Base-by-base conservation (phyloP, 2,797 vertebrate genomes). In the Micrastur ruficollis region DNA sequence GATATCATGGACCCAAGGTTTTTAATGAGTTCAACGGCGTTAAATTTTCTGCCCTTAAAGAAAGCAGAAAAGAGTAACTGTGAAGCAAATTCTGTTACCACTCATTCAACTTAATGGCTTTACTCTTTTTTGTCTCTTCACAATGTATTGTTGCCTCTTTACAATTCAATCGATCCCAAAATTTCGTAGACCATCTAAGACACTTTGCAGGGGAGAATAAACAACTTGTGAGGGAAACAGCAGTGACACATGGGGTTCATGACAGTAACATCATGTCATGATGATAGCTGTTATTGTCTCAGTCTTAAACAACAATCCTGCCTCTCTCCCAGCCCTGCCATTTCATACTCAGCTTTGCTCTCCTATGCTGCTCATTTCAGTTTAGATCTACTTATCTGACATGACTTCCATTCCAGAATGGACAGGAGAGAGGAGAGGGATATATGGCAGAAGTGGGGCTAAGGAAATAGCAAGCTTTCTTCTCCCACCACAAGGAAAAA, bases 1-100 rank as follows among this genome's bases (percentile, higher is more conserved):
- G 98, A 98, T 52, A 99, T 96, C 5, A 98, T 98, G 5, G 98
- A 99, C 40, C 98, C 99, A 31, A 98, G 96, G 96, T 98, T 99
- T 82, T 98, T 95, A 14, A 98, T 63, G 63, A 99, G 97, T 93
- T 98, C 98, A 79, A 99, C 97, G 46, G 98, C 72, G 86, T 98
- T 97, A 93, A 99, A 99, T 96, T 96, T 98, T 53, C 99, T 98
- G 46, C 98, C 99, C 99, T 99, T 97, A 58, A 67, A 71, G 26
- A 96, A 92, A 96, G 83, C 71, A 91, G 67, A 96, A 90, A 19
- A 7, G 29, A 68, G 17, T 62, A 55, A 58, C 12, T 40, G 16
- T 25, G n/a, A 73, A 44, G 38, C 55, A 74, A 63, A n/a, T 53
- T 44, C 59, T 86, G 14, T 76, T 53, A 82, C n/a, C n/a, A 46